Percentiles rank a stretch among this genome's conserved stretches.
These are phyloP conservation scores for Vidua chalybeata DNA, from an alignment of 2,113 vertebrate genomes.

Conservation along the genomic window DNA sequence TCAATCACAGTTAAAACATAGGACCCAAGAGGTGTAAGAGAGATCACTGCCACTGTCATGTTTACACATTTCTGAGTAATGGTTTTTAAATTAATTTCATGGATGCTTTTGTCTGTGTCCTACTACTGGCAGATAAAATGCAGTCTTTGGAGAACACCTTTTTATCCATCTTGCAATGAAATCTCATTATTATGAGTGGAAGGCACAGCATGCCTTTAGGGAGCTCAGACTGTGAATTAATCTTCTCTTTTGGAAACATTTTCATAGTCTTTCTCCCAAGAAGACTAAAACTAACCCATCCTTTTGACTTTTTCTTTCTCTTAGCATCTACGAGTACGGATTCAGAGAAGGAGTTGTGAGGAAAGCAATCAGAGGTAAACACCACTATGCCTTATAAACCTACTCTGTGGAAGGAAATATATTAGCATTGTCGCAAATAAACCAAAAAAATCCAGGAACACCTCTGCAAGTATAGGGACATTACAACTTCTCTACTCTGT, in stretches of 20 bases:
- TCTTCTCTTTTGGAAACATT: slow-evolving; percentile 9
- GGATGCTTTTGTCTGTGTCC: not conserved
- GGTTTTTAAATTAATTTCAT: slow-evolving; percentile 47
- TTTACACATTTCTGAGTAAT: slow-evolving; percentile 50
- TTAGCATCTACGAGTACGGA: not conserved
- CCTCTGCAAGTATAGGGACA: not conserved
- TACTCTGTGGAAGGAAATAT: not conserved
- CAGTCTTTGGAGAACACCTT: slow-evolving; percentile 32
- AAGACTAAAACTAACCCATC: not conserved
- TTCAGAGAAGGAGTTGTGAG: not conserved
- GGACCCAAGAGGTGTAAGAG: slow-evolving; percentile 35
- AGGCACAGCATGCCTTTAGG: not conserved
- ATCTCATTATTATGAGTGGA: not conserved
- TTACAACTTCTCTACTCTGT: not conserved
- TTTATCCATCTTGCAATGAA: not conserved
- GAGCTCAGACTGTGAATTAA: slow-evolving; percentile 25
- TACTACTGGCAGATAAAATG: slow-evolving; percentile 13
- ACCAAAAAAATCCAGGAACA: not conserved
- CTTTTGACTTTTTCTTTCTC: not conserved
- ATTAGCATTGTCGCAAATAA: not conserved
- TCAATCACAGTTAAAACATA: slow-evolving; percentile 53
- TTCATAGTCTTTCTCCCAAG: not conserved
- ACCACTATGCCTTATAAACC: not conserved
- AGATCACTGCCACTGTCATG: slow-evolving; percentile 45
- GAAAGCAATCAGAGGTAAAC: not conserved